A percentile compares a stretch with the other conserved stretches of the same genome.
phyloP scores from a whole-genome alignment of 2,113 vertebrate genomes.

The Stigmatopora argus region DNA sequence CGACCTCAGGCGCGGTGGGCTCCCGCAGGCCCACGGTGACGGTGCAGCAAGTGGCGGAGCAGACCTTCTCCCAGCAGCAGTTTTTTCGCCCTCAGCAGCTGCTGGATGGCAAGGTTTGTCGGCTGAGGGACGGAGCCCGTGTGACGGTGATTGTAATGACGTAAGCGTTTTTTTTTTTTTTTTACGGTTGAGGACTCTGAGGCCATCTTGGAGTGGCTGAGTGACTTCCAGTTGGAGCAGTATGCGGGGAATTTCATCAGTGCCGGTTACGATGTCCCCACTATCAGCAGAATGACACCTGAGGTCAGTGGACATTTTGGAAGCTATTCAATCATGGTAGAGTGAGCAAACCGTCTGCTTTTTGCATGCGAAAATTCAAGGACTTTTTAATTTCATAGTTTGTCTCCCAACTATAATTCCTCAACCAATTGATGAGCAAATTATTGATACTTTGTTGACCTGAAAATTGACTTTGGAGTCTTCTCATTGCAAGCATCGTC shows the following conservation, averaged over 20 bases:
- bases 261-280: conserved; percentile 89
- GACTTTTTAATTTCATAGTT: no score
- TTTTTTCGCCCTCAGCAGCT: conserved; percentile 83
- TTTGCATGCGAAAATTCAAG: no score
- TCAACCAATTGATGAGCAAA: no score
- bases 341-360: not conserved
- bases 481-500: no score
- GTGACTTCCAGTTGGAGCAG: conserved; percentile 89
- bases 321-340: not conserved
- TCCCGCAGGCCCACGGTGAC: conserved; percentile 59
- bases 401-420: no score
- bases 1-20: conserved; percentile 16
- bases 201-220: conserved; percentile 91
- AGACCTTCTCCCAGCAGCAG: conserved; percentile 77
- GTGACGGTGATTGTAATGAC: not conserved
- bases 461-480: no score
- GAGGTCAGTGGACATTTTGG: conserved; percentile 71
- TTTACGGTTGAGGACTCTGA: conserved; percentile 77
- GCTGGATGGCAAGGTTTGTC: conserved; percentile 82
- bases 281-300: conserved; percentile 95
- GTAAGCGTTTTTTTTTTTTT: not conserved
- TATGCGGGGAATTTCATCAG: conserved; percentile 85
- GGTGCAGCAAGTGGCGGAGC: conserved; percentile 70
- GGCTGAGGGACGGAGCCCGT: not conserved
- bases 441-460: no score